Conservation (phyloP, 1,140 invertebrate genomes). For the Drosophila ironensis region DNA sequence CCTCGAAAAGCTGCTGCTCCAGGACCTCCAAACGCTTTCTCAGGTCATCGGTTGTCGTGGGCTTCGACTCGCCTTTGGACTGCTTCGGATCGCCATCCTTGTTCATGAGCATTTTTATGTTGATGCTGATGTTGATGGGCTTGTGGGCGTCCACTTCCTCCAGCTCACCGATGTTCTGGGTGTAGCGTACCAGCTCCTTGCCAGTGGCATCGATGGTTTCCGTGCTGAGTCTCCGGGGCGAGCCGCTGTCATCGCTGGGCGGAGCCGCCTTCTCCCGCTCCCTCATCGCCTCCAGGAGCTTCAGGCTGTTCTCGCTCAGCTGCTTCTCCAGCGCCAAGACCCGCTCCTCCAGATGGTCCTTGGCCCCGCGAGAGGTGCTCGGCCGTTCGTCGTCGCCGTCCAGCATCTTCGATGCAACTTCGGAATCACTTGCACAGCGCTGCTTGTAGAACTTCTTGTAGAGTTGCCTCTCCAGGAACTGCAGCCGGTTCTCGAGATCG, state of each 20-base stretch:
- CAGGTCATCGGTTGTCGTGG: constrained; percentile 61
- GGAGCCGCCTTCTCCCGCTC: constrained; percentile 14
- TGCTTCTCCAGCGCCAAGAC: constrained; percentile 73
- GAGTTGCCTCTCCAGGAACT: constrained; percentile 79
- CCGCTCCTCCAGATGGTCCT: constrained; percentile 59
- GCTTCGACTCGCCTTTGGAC: constrained; percentile 12
- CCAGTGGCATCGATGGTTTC: constrained; percentile 65
- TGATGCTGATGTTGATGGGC: constrained; percentile 78
- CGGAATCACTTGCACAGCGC: constrained; percentile 82
- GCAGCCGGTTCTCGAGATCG: constrained; percentile 80
- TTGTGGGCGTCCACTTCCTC: constrained; percentile 60
- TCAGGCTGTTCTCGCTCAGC: constrained; percentile 72
- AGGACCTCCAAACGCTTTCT: constrained; percentile 50
- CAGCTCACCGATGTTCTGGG: constrained; percentile 62
- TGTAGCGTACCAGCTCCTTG: constrained; percentile 72
- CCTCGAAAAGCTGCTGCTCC: constrained; percentile 57
- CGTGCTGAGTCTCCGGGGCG: constrained; percentile 39
- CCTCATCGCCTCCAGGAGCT: constrained; percentile 62
- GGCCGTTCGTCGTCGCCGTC: constrained; percentile 52
- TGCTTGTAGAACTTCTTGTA: constrained; percentile 79
- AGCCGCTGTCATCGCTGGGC: constrained; percentile 14
- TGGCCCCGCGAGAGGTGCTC: constrained; percentile 57
- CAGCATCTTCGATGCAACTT: constrained; percentile 71
- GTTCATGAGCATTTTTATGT: constrained; percentile 75
- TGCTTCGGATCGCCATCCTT: constrained; percentile 52